Percentiles rank a stretch among this genome's conserved stretches.
Conservation (phyloP, 2,888 invertebrate genomes). For the Caenorhabditis japonica region DNA sequence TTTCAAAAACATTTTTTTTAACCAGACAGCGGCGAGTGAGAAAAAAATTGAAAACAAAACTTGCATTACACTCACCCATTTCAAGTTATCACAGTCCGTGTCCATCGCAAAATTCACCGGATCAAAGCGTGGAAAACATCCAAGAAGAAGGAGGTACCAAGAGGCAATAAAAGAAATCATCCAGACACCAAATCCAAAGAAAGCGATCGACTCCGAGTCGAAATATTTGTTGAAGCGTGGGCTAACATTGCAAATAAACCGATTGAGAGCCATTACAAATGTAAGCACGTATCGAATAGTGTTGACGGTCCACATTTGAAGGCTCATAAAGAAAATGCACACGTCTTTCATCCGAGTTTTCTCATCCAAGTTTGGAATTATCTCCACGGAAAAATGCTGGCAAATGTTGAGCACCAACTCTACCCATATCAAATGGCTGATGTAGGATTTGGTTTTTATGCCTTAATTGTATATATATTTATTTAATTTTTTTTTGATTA, state of each 20-base stretch:
- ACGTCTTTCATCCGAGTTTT: slow-evolving; percentile 9
- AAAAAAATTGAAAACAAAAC: too few species aligned
- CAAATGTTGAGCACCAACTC: slow-evolving; percentile 31
- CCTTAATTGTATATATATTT: background rate
- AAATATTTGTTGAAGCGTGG: slow-evolving; percentile 32
- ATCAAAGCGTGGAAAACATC: slow-evolving; percentile 32
- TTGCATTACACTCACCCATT: slow-evolving; percentile 34
- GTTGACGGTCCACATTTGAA: slow-evolving; percentile 44
- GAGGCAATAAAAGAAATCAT: slow-evolving; percentile 30
- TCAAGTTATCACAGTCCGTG: slow-evolving; percentile 19
- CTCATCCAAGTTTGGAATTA: slow-evolving; percentile 16
- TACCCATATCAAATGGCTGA: slow-evolving; percentile 36
- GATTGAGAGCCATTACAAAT: slow-evolving; percentile 34
- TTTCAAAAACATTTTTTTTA: too few species aligned
- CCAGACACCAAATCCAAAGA: slow-evolving; percentile 19
- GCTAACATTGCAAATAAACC: slow-evolving; percentile 22
- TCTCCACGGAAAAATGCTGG: slow-evolving; percentile 34
- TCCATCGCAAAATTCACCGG: slow-evolving; percentile 23
- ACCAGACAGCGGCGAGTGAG: too few species aligned
- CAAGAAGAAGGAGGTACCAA: slow-evolving; percentile 42
- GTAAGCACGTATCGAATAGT: slow-evolving; percentile 34
- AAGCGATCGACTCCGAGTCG: slow-evolving; percentile 23
- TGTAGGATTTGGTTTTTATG: slow-evolving; percentile 31
- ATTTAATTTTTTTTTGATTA: too few species aligned
- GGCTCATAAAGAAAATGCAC: slow-evolving; percentile 33